Evolutionary conservation across 2,113 vertebrate genomes (phyloP).

Genomic region (Tenrec ecaudatus): DNA sequence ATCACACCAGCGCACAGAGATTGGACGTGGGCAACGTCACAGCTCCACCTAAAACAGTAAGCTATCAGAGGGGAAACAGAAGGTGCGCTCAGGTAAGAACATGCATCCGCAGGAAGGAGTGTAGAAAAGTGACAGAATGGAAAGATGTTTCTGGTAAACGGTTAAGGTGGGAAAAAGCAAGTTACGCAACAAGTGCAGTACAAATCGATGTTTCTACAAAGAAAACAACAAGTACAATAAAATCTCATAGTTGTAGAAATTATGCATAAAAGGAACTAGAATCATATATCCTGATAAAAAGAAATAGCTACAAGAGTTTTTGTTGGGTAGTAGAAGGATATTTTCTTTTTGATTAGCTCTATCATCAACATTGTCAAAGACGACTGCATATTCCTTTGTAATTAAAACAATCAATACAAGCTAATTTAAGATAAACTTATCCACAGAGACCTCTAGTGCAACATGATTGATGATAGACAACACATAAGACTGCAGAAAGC

Average conservation of each 20-base stretch:
- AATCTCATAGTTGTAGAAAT: conserved; percentile 47
- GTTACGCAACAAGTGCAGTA: conserved; percentile 34
- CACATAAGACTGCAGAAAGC: not conserved
- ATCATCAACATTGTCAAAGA: conserved; percentile 49
- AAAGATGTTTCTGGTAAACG: conserved; percentile 42
- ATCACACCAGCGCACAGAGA: not conserved
- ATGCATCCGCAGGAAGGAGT: not conserved
- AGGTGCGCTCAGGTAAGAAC: not conserved
- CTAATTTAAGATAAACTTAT: conserved; percentile 33
- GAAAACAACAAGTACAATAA: conserved; percentile 17
- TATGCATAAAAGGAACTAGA: conserved; percentile 37
- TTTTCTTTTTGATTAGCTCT: conserved; percentile 48
- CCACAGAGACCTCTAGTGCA: not conserved
- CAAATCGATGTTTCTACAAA: conserved; percentile 46
- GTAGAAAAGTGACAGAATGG: conserved; percentile 46
- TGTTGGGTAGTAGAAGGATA: conserved; percentile 34
- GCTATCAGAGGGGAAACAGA: conserved; percentile 10
- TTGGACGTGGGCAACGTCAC: not conserved
- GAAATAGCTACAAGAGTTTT: conserved; percentile 29
- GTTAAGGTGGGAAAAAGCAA: conserved; percentile 22
- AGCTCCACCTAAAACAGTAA: not conserved
- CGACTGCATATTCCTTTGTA: conserved; percentile 22
- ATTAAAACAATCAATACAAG: conserved; percentile 19
- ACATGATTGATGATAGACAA: not conserved
- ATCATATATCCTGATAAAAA: conserved; percentile 49